Evolutionary conservation across 2,888 invertebrate genomes (phyloP), one percentile per base, ranked within the genome.

Genomic region (Andricus quercusramuli): DNA sequence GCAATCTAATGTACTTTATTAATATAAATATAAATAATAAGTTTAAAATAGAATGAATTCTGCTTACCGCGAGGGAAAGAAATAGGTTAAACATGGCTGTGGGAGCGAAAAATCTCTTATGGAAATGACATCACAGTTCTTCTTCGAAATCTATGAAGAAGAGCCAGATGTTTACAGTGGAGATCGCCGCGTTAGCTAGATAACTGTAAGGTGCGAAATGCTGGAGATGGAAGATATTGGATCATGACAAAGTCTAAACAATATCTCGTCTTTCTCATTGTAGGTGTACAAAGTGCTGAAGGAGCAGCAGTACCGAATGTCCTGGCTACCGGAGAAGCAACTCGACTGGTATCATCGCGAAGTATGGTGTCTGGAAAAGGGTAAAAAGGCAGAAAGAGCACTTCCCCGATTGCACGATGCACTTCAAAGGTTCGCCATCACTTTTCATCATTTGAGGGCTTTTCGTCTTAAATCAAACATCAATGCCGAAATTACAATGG

Each of bases 401-500:
- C 93, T 95, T 87, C 94, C 95, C 78, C 94, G 93, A 85, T 93
- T 96, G 64, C 94, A 95, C 93, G 94, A 93, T 64, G 91, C 93
- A 3, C 91, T 94, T n/a, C 93, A 94, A 85, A 92, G 92, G 87
- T 94, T 93, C 88, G 93, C 93, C 32, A 92, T 93, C 15, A 94
- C 94, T n/a, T 93, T 94, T 80, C 91, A 94, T 79, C 90, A 92
- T 79, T 89, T 94, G 59, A 86, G 89, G 79, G 83, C 88, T 51
- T 92, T 93, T 86, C 86, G 86, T 22, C 88, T 91, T n/a, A 89
- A 88, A 41, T 91, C 92, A 0, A 92, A 93, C 79, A 92, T 94
- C 83, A 92, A 94, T 83, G 93, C 93, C 66, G 93, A 93, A 2
- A 92, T 93, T 86, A 93, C 93, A 79, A 92, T 92, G 84, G 93